Evolutionary conservation across 1,140 invertebrate species (phyloP).

Genomic region (Caerostris extrusa): DNA sequence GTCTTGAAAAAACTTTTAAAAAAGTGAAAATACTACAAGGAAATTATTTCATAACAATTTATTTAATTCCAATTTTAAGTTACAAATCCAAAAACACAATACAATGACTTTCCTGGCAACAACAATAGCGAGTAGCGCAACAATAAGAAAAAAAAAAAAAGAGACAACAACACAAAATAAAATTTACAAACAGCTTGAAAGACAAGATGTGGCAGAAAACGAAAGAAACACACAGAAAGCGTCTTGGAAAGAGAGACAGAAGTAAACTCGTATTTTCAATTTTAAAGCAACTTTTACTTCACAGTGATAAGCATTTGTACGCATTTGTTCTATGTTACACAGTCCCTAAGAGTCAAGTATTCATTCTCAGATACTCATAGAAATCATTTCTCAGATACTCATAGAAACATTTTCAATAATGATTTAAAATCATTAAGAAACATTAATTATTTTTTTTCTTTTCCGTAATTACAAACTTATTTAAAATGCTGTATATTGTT

Average conservation of each 20-base stretch:
- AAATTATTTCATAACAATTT: background rate
- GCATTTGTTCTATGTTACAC: background rate
- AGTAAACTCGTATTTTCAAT: too few species aligned
- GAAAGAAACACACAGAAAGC: background rate
- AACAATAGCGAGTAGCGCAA: background rate
- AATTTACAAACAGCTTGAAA: background rate
- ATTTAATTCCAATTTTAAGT: background rate
- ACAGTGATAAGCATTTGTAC: background rate
- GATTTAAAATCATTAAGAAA: too few species aligned
- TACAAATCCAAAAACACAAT: background rate
- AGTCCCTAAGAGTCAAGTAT: too few species aligned
- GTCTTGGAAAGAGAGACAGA: too few species aligned
- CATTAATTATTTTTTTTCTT: too few species aligned
- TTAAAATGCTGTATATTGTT: too few species aligned
- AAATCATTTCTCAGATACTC: too few species aligned
- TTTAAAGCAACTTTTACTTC: background rate
- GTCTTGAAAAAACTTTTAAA: too few species aligned
- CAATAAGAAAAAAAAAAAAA: background rate
- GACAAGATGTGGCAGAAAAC: background rate
- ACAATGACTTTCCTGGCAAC: conserved; percentile 3
- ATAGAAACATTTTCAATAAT: too few species aligned
- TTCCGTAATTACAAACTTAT: too few species aligned
- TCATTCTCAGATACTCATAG: too few species aligned
- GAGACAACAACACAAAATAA: background rate
- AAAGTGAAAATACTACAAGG: background rate